phyloP scores from a whole-genome alignment of 2,797 vertebrate species.

The Myotis vivesi region DNA sequence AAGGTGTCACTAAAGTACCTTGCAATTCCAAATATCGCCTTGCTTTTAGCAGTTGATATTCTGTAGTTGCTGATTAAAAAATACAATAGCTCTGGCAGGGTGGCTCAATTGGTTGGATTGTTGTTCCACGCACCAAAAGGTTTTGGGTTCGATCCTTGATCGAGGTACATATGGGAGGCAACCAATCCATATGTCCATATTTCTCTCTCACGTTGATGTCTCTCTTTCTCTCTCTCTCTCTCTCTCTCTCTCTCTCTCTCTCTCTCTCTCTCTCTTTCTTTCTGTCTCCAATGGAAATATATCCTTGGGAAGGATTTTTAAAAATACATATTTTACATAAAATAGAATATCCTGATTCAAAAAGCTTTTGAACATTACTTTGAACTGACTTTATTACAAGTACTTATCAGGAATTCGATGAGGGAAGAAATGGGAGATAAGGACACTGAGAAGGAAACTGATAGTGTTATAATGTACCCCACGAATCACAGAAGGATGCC shows the following conservation, averaged over 20 bases:
- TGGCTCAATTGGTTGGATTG: neutral
- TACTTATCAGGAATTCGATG: neutral
- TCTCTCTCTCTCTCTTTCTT: too few relatives aligned
- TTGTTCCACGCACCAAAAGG: neutral
- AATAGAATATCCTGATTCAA: neutral
- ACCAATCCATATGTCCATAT: too few relatives aligned
- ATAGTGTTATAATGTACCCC: neutral
- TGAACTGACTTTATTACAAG: neutral
- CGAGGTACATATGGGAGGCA: too few relatives aligned
- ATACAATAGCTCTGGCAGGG: neutral
- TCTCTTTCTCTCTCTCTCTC: accelerated
- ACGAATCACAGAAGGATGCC: too few relatives aligned
- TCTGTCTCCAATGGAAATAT: neutral
- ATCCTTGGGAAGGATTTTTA: neutral
- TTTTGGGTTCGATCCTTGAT: neutral
- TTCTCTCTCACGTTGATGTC: too few relatives aligned
- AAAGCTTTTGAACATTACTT: neutral
- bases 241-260: too few relatives aligned
- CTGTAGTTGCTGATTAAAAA: neutral
- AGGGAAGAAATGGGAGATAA: neutral
- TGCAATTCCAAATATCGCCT: neutral
- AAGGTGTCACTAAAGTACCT: neutral
- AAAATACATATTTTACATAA: conserved; percentile 22
- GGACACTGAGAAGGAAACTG: neutral
- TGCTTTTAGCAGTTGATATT: neutral